Percentiles rank a stretch among this genome's conserved stretches.
Conservation (phyloP, 1,140 invertebrate species). For the Helicoverpa zea region DNA sequence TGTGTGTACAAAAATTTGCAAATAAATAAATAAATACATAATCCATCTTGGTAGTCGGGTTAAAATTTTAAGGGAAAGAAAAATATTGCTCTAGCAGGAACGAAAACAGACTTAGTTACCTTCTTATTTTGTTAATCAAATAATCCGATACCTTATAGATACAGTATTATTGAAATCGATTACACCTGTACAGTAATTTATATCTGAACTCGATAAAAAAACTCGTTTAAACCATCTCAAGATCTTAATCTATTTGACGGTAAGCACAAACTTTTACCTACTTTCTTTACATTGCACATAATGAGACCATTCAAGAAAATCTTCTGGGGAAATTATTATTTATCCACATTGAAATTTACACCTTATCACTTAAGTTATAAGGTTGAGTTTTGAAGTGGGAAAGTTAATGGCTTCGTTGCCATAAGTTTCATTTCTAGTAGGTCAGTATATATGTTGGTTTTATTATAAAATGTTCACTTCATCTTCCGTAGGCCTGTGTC, state of each 20-base stretch:
- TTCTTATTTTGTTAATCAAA: not conserved
- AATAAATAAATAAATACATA: no score
- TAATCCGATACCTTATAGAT: not conserved
- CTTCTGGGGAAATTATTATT: conserved; percentile 49
- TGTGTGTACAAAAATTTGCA: no score
- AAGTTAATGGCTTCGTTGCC: conserved; percentile 44
- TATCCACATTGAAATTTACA: conserved; percentile 39
- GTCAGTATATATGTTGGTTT: conserved; percentile 49
- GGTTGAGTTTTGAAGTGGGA: conserved; percentile 31
- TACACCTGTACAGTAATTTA: not conserved
- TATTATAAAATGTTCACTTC: conserved; percentile 17
- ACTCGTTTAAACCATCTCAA: conserved; percentile 40
- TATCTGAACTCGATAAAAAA: conserved; percentile 16
- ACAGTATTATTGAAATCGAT: not conserved
- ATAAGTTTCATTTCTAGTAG: conserved; percentile 50
- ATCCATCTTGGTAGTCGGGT: no score
- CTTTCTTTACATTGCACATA: conserved; percentile 52
- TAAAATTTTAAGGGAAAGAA: no score
- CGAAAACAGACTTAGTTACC: no score
- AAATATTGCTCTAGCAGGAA: no score
- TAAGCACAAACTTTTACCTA: conserved; percentile 58
- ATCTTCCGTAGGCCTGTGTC: conserved; percentile 25
- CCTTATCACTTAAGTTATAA: conserved; percentile 19
- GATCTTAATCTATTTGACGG: conserved; percentile 52
- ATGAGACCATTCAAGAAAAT: conserved; percentile 59